phyloP scores from a whole-genome alignment of 2,888 invertebrate species.

The Aproaerema taeniolella region DNA sequence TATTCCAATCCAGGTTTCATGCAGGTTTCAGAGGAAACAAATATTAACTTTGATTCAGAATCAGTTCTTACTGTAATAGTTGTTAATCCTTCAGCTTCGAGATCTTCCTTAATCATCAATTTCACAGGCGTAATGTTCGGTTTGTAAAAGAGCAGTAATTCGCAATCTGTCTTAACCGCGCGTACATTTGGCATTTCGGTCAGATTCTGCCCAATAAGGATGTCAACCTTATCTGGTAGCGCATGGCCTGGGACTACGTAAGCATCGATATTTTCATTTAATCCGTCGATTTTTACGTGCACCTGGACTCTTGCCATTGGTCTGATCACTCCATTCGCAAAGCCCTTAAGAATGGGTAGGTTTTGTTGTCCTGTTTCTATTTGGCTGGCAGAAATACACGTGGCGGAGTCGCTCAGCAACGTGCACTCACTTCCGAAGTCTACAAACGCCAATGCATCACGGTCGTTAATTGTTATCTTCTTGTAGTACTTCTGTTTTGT shows the following conservation, averaged over 20 bases:
- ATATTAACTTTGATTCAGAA: not conserved
- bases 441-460: constrained; percentile 4
- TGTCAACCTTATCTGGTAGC: constrained; percentile 5
- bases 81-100: not conserved
- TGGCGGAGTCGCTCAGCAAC: constrained; percentile 2
- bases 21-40: not conserved
- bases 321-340: constrained; percentile 3
- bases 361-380: not conserved
- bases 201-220: constrained; percentile 15
- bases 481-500: constrained; percentile 12
- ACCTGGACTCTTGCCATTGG: constrained; percentile 3
- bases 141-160: constrained; percentile 5
- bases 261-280: constrained; percentile 4
- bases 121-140: not conserved
- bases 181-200: constrained; percentile 10
- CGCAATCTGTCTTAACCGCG: constrained; percentile 10
- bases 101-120: not conserved
- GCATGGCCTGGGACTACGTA: constrained; percentile 8
- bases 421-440: constrained; percentile 18
- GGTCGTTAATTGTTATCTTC: constrained; percentile 6
- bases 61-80: not conserved
- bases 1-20: not conserved
- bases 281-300: constrained; percentile 4
- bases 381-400: no score
- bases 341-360: constrained; percentile 14